Evolutionary conservation across 1,140 invertebrate species (phyloP), one percentile per base, ranked within the genome.

Genomic region (Bemisia tabaci): DNA sequence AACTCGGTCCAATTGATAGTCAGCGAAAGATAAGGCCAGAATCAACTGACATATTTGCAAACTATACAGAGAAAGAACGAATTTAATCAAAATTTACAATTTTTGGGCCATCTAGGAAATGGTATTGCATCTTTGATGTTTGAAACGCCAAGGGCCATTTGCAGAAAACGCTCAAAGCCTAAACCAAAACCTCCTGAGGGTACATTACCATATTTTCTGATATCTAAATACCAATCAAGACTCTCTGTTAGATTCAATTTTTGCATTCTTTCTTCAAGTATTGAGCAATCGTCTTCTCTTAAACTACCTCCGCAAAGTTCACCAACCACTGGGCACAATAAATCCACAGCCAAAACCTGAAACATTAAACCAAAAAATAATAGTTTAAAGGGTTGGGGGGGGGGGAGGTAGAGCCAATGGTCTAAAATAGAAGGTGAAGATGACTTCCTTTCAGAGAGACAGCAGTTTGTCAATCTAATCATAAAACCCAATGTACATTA

Each of bases 101-200:
- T 90, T 75, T 94, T 89, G 60, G 91, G 86, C 86, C 88, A 95
- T 70, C 95, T 82, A 12, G 95, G 95, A 81, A 97, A 98, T n/a
- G 94, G 89, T 73, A 95, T 84, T 11, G 89, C 87, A 75, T 98
- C 95, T 79, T 91, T 93, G 68, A 98, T 96, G 77, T 95, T 97
- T 26, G 79, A 74, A 59, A 94, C 84, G 59, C 85, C 84, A 61
- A 94, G 83, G 2, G 97, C 63, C 60, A 86, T 82, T 79, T 95
- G 92, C 63, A 98, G 75, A 71, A 90, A 87, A 75, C 96, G 83
- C 76, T 99, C 97, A 74, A 98, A 90, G 12, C 96, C 97, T 73
- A 98, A 81, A 62, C 96, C 96, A 82, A 94, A 98, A 0, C 96
- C 96, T 22, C 88, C 94, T 48, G 93, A 94, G 0, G 92, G 85